A percentile compares a stretch with the other conserved stretches of the same genome.
These are phyloP conservation scores for Catocala sponsa DNA, from an alignment of 2,888 invertebrate genomes.

Conservation along the genomic window DNA sequence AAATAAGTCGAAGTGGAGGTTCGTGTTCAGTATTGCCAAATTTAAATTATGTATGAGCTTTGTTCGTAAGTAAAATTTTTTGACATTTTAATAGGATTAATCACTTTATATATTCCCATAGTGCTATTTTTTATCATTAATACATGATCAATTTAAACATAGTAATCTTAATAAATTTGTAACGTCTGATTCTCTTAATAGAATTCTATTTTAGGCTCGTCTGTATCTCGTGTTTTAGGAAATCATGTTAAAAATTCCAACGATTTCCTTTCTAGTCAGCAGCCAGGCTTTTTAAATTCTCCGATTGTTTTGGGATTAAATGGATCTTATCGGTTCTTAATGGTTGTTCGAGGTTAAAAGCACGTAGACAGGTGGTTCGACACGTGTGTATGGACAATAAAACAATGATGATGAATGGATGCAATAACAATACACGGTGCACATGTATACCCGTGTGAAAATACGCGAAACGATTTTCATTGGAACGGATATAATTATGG, in stretches of 20 bases:
- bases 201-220: no score
- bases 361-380: constrained; percentile 35
- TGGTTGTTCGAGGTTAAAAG: constrained; percentile 30
- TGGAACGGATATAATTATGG: neutral
- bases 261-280: constrained; percentile 8
- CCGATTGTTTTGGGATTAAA: constrained; percentile 12
- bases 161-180: no score
- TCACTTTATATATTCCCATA: no score
- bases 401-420: constrained; percentile 42
- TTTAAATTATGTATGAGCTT: no score
- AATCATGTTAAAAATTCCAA: constrained; percentile 11
- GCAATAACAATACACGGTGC: constrained; percentile 37
- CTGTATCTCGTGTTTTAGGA: neutral
- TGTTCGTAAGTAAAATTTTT: no score
- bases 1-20: no score
- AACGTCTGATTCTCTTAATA: no score
- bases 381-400: constrained; percentile 45
- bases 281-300: constrained; percentile 29
- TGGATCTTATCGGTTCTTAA: constrained; percentile 22
- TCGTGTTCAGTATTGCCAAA: no score
- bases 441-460: constrained; percentile 32
- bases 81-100: no score
- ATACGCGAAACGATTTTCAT: constrained; percentile 1
- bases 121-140: no score
- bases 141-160: no score